Evolutionary conservation across 1,140 invertebrate genomes (phyloP).

Genomic region (Chironomus striatipennis): DNA sequence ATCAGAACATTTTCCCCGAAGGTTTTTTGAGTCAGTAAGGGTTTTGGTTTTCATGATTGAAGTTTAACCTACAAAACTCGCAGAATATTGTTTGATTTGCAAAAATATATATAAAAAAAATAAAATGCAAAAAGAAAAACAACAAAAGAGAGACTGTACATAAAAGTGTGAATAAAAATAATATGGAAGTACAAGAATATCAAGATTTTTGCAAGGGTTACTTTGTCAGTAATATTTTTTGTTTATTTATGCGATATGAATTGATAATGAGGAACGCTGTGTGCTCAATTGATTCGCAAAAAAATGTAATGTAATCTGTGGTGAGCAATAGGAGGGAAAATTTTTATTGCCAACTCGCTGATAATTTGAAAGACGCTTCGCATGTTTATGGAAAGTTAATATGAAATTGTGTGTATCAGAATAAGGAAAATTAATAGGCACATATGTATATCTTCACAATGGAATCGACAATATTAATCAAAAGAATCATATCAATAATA

Average conservation of each 20-base stretch:
- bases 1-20: slow-evolving; percentile 8
- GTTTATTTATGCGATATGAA: slow-evolving; percentile 10
- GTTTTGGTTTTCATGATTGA: slow-evolving; percentile 19
- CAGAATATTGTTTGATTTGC: background rate
- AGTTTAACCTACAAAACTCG: slow-evolving; percentile 12
- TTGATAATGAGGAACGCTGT: slow-evolving; percentile 17
- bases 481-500: slow-evolving; percentile 16
- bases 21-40: slow-evolving; percentile 13
- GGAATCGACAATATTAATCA: slow-evolving; percentile 16
- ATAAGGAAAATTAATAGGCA: background rate
- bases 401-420: background rate
- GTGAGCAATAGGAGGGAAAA: background rate
- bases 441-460: background rate
- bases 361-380: background rate
- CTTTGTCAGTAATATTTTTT: background rate
- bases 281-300: background rate
- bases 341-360: no score
- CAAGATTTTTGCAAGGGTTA: background rate
- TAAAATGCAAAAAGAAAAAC: background rate
- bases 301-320: background rate
- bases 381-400: background rate
- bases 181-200: slow-evolving; percentile 7
- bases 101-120: background rate
- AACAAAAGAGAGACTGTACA: background rate
- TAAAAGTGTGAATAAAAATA: background rate